Percentiles rank a stretch among this genome's conserved stretches.
Evolutionary conservation across 2,113 vertebrate species (phyloP).

Genomic region (Boulengeromyrus knoepffleri): DNA sequence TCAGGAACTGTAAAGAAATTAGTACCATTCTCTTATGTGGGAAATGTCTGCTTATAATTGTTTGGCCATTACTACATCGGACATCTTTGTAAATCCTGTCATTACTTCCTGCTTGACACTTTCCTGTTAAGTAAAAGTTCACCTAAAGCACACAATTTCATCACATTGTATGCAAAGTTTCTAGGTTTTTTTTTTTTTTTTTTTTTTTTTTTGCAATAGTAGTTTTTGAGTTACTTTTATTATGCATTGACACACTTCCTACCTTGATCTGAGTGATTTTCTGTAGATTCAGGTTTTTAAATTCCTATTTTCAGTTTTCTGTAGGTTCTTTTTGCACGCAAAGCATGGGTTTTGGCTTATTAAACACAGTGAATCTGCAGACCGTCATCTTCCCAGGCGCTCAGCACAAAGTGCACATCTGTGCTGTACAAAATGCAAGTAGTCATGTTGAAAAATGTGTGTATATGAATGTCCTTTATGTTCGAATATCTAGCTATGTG

Average conservation of each 20-base stretch:
- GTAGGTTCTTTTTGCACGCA: slow-evolving; percentile 27
- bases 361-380: slow-evolving; percentile 17
- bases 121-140: background rate
- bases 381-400: slow-evolving; percentile 32
- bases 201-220: background rate
- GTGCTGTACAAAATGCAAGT: slow-evolving; percentile 49
- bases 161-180: background rate
- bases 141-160: background rate
- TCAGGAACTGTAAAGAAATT: slow-evolving; percentile 34
- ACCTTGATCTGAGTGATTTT: slow-evolving; percentile 9
- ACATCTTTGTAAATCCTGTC: background rate
- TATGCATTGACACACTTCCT: background rate
- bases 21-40: slow-evolving; percentile 27
- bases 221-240: slow-evolving; percentile 2
- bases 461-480: slow-evolving; percentile 65
- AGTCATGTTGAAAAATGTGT: slow-evolving; percentile 58
- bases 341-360: slow-evolving; percentile 31
- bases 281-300: slow-evolving; percentile 13
- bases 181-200: background rate
- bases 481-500: slow-evolving; percentile 53
- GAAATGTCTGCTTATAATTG: slow-evolving; percentile 24
- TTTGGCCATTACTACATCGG: background rate
- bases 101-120: background rate
- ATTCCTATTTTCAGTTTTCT: slow-evolving; percentile 19
- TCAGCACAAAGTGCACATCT: slow-evolving; percentile 35